phyloP scores from a whole-genome alignment of 2,797 vertebrate species.

The Tragelaphus eurycerus region DNA sequence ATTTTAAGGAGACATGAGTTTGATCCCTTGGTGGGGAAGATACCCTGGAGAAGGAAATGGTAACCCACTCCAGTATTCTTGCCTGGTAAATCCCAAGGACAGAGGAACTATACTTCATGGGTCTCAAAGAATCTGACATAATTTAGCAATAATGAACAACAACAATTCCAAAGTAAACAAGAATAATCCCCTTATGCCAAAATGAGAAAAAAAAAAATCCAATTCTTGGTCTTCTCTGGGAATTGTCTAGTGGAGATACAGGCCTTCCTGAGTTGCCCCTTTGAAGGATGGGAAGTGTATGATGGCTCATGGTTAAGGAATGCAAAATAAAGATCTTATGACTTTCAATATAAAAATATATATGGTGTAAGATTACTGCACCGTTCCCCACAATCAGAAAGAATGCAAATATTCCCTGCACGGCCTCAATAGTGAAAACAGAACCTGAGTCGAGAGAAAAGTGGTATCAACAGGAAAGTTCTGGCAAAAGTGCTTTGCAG shows the following conservation, averaged over 20 bases:
- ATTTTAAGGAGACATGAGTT: background rate
- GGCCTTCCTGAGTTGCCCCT: background rate
- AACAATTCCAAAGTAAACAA: background rate
- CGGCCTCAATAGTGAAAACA: conserved; percentile 34
- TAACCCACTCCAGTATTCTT: background rate
- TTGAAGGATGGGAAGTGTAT: conserved; percentile 22
- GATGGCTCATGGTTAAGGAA: conserved; percentile 62
- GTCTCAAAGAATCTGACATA: background rate
- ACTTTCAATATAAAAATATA: conserved; percentile 69
- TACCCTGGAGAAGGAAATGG: background rate
- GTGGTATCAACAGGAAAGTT: conserved; percentile 49
- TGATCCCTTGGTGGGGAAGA: background rate
- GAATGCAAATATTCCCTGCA: conserved; percentile 62
- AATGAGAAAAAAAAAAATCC: background rate
- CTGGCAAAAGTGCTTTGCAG: conserved; percentile 39
- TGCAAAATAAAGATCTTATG: conserved; percentile 66
- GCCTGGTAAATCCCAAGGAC: background rate
- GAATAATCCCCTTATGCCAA: background rate
- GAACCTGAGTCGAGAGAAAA: conserved; percentile 37
- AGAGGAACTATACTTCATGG: background rate
- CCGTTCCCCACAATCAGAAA: conserved; percentile 25
- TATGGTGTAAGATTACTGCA: conserved; percentile 58
- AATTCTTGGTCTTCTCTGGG: conserved; percentile 25
- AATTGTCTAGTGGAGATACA: background rate
- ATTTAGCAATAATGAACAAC: background rate